Evolutionary conservation across 2,113 vertebrate species (phyloP).

Genomic region (Triplophysa dalaica): DNA sequence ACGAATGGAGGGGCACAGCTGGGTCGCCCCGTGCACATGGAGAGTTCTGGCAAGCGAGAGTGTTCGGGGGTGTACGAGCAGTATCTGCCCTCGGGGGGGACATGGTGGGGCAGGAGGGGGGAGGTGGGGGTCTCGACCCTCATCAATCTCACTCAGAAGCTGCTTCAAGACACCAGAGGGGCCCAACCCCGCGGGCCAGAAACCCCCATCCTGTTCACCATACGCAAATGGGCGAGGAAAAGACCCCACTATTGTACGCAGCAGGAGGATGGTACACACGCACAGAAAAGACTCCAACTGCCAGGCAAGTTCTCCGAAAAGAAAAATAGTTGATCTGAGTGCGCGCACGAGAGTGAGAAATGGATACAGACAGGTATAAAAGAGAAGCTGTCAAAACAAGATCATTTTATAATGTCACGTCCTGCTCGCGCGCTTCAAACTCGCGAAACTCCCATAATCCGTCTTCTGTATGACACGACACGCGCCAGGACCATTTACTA

Average conservation of each 20-base stretch:
- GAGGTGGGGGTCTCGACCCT: slow-evolving; percentile 66
- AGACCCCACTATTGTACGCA: slow-evolving; percentile 55
- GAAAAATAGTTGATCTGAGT: background rate
- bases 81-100: slow-evolving; percentile 51
- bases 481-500: slow-evolving; percentile 35
- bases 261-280: slow-evolving; percentile 48
- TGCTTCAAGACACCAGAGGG: slow-evolving; percentile 72
- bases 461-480: slow-evolving; percentile 43
- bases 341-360: background rate
- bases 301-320: background rate
- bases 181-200: slow-evolving; percentile 56
- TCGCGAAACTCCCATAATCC: slow-evolving; percentile 34
- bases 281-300: slow-evolving; percentile 13
- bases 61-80: slow-evolving; percentile 43
- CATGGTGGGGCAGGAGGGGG: slow-evolving; percentile 48
- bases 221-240: slow-evolving; percentile 48
- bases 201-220: slow-evolving; percentile 47
- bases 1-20: slow-evolving; percentile 52
- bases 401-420: slow-evolving; percentile 27
- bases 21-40: slow-evolving; percentile 44
- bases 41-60: slow-evolving; percentile 45
- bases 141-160: slow-evolving; percentile 79
- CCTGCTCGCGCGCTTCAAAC: slow-evolving; percentile 18
- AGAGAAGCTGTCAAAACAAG: slow-evolving; percentile 27
- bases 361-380: background rate